Percentiles rank a stretch among this genome's conserved stretches.
Conservation (phyloP, 2,888 invertebrate species). For the Tryphoninae sp. region DNA sequence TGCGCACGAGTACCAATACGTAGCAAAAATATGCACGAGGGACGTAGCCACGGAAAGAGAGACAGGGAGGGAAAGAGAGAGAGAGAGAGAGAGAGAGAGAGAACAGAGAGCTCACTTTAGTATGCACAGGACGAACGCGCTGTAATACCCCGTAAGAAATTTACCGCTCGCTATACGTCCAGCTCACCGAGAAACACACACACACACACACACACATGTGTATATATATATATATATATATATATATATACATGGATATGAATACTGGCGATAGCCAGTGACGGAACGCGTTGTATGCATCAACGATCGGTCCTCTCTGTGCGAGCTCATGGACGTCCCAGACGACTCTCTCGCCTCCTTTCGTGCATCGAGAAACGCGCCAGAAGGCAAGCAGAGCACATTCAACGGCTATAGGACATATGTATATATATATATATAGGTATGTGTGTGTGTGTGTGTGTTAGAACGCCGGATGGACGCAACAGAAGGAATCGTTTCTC, state of each 20-base stretch:
- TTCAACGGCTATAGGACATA: conserved; percentile 23
- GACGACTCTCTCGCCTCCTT: conserved; percentile 44
- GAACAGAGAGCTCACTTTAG: conserved; percentile 73
- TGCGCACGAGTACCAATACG: conserved; percentile 6
- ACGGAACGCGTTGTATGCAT: conserved; percentile 66
- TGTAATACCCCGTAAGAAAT: conserved; percentile 78
- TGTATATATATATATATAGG: neutral
- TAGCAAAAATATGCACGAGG: conserved; percentile 14
- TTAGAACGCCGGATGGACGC: conserved; percentile 46
- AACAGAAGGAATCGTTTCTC: conserved; percentile 38
- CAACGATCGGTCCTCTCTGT: conserved; percentile 32
- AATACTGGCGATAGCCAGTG: conserved; percentile 67
- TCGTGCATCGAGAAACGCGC: conserved; percentile 54
- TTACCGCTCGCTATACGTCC: conserved; percentile 73
- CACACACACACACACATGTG: no score
- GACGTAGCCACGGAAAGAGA: conserved; percentile 17
- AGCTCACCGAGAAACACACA: conserved; percentile 24
- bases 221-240: no score
- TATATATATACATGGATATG: conserved; percentile 10
- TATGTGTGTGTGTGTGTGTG: conserved; percentile 12
- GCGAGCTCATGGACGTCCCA: conserved; percentile 32
- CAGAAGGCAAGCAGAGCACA: conserved; percentile 55
- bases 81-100: conserved; percentile 60
- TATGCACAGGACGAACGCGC: conserved; percentile 72
- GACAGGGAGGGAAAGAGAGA: conserved; percentile 58